Evolutionary conservation across 2,888 invertebrate genomes (phyloP).

Genomic region (Eristalis tenax): DNA sequence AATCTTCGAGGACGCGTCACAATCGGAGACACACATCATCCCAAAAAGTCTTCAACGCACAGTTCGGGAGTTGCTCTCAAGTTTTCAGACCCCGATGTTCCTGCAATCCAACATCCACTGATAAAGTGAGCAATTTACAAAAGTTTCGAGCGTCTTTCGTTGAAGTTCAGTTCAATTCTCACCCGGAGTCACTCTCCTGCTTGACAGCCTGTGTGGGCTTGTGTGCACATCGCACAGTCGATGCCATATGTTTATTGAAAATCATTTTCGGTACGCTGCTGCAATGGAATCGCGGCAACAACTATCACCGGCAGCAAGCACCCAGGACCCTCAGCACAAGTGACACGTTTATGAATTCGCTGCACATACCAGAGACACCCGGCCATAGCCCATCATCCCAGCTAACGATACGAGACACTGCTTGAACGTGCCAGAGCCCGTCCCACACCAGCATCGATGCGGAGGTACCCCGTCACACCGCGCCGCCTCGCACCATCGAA

Average conservation of each 20-base stretch:
- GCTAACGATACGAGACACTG: neutral
- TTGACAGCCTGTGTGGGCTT: conserved; percentile 9
- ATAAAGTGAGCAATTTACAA: neutral
- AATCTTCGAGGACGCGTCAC: too few relatives aligned
- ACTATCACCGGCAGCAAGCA: neutral
- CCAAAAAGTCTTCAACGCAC: too few relatives aligned
- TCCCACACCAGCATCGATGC: neutral
- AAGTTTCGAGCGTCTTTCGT: neutral
- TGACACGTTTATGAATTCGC: conserved; percentile 56
- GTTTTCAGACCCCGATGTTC: too few relatives aligned
- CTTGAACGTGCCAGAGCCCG: conserved; percentile 22
- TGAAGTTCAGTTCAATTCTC: neutral
- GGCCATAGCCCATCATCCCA: conserved; percentile 26
- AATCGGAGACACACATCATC: too few relatives aligned
- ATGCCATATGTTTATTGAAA: conserved; percentile 40
- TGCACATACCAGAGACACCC: conserved; percentile 9
- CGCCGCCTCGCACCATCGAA: neutral
- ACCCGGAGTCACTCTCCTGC: neutral
- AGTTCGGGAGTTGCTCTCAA: too few relatives aligned
- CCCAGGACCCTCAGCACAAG: neutral
- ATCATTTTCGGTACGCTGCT: conserved; percentile 52
- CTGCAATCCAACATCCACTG: too few relatives aligned
- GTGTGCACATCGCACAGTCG: conserved; percentile 5
- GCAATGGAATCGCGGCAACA: conserved; percentile 8
- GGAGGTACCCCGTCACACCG: neutral